Percentiles rank a stretch among this genome's conserved stretches.
These are phyloP conservation scores for Nymphalis c-album DNA, from an alignment of 2,888 invertebrate genomes.

Conservation along the genomic window DNA sequence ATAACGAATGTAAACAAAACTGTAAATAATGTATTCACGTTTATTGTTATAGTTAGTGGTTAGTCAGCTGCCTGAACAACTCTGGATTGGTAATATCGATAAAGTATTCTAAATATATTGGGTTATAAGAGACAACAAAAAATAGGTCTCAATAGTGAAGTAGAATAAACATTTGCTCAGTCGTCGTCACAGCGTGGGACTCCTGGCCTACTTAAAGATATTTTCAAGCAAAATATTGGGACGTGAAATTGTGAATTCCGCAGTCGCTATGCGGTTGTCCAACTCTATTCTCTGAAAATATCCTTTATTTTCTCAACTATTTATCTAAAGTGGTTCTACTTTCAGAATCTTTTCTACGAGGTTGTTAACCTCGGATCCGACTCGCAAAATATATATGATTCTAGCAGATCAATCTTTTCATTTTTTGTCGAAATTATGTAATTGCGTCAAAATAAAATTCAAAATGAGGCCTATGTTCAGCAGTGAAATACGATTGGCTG, in stretches of 20 bases:
- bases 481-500: too few relatives aligned
- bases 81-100: background rate
- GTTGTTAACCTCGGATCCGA: constrained; percentile 3
- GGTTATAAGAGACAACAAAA: background rate
- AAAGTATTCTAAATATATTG: background rate
- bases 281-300: constrained; percentile 25
- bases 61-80: too few relatives aligned
- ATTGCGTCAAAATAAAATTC: too few relatives aligned
- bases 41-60: too few relatives aligned
- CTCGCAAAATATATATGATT: background rate
- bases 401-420: background rate
- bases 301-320: constrained; percentile 17
- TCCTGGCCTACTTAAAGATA: constrained; percentile 37
- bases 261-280: constrained; percentile 20
- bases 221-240: constrained; percentile 38
- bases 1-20: too few relatives aligned
- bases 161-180: constrained; percentile 40
- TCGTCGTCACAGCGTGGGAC: constrained; percentile 25
- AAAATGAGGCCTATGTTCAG: too few relatives aligned
- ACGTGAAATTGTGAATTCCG: constrained; percentile 23
- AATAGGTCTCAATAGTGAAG: constrained; percentile 16
- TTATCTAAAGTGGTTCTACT: constrained; percentile 14
- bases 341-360: constrained; percentile 13
- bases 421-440: background rate
- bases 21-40: too few relatives aligned